These are phyloP conservation scores for Vimba vimba DNA, from an alignment of 2,113 vertebrate species.

Conservation along the genomic window DNA sequence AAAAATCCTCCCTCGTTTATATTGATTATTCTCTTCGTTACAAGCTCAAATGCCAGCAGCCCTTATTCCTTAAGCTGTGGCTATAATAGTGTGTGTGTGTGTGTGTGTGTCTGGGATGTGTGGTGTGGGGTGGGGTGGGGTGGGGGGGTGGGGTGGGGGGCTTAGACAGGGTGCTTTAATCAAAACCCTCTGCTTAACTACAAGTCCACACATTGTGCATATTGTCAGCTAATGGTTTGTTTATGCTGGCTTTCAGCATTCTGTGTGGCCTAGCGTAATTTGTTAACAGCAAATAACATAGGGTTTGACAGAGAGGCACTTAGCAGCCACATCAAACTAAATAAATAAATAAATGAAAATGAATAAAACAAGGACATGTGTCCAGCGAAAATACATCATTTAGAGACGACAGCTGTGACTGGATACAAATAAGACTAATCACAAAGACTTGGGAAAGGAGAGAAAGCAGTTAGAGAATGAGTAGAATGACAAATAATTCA, in stretches of 20 bases:
- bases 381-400: slow-evolving; percentile 30
- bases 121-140: too few relatives aligned
- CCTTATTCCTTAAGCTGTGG: background rate
- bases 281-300: slow-evolving; percentile 54
- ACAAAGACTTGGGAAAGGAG: background rate
- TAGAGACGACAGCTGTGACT: slow-evolving; percentile 2
- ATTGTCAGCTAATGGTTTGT: slow-evolving; percentile 58
- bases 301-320: slow-evolving; percentile 57
- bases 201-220: slow-evolving; percentile 29
- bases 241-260: slow-evolving; percentile 59
- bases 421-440: slow-evolving; percentile 25
- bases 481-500: background rate
- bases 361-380: slow-evolving; percentile 40
- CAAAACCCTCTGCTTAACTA: slow-evolving; percentile 47
- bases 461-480: slow-evolving; percentile 7
- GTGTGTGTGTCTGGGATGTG: too few relatives aligned
- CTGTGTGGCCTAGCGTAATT: slow-evolving; percentile 54
- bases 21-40: background rate
- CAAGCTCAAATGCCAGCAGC: background rate
- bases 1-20: slow-evolving; percentile 2
- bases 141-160: too few relatives aligned
- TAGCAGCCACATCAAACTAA: slow-evolving; percentile 51
- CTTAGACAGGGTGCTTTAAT: slow-evolving; percentile 48
- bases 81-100: background rate
- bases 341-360: slow-evolving; percentile 46